Percentiles rank a stretch among this genome's conserved stretches.
Evolutionary conservation across 2,797 vertebrate species (phyloP).

Genomic region (Tarsius wallacei): DNA sequence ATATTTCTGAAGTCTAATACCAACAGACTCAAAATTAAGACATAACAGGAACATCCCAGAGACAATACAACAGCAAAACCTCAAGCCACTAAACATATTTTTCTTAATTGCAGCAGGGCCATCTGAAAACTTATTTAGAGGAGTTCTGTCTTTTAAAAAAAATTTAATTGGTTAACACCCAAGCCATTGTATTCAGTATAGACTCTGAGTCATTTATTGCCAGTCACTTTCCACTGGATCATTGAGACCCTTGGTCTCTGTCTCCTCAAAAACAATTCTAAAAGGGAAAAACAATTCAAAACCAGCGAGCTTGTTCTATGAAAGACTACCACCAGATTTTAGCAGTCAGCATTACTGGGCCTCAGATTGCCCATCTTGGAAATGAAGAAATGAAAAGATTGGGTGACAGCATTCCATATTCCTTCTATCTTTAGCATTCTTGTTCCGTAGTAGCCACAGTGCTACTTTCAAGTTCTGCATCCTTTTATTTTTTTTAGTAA

Average conservation of each 20-base stretch:
- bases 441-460: neutral
- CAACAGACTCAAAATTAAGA: conserved; percentile 57
- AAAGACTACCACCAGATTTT: neutral
- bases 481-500: neutral
- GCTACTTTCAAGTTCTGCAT: neutral
- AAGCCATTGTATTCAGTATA: neutral
- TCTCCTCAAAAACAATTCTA: conserved; percentile 1
- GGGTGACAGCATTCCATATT: neutral
- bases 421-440: neutral
- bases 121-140: neutral
- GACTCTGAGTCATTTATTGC: neutral
- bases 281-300: neutral
- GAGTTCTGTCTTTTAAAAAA: neutral
- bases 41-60: neutral
- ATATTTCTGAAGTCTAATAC: conserved; percentile 48
- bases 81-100: conserved; percentile 65
- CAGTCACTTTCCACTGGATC: neutral
- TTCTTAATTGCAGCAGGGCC: conserved; percentile 45
- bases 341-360: neutral
- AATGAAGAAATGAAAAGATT: conserved; percentile 1
- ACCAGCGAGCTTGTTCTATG: neutral
- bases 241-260: neutral
- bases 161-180: conserved; percentile 56
- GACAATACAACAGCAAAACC: conserved; percentile 7
- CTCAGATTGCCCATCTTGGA: neutral